Conservation (phyloP, 2,113 vertebrate genomes). For the Taurulus bubalis region DNA sequence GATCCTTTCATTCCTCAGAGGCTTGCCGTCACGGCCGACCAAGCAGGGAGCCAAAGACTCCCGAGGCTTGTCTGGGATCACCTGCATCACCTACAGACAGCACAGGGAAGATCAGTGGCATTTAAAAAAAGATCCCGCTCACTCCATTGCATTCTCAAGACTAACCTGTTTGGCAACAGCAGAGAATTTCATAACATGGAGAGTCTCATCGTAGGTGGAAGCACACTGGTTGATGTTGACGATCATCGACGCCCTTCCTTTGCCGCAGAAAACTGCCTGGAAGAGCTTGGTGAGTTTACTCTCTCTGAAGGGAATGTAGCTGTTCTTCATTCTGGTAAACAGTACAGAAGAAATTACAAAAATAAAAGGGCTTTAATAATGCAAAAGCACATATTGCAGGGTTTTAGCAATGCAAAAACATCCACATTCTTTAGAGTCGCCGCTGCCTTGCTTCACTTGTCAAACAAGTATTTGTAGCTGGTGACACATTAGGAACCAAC, state of each 20-base stretch:
- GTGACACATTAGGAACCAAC: neutral
- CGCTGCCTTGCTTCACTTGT: neutral
- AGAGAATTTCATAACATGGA: conserved; percentile 93
- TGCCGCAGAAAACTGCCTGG: conserved; percentile 89
- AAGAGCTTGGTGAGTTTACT: conserved; percentile 93
- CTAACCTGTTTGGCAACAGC: conserved; percentile 89
- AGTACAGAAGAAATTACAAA: neutral
- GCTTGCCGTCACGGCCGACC: conserved; percentile 78
- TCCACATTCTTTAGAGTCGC: neutral
- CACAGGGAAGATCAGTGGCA: neutral
- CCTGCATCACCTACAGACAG: conserved; percentile 86
- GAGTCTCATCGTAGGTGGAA: conserved; percentile 90
- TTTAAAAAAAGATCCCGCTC: too few species aligned
- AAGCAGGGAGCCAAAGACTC: conserved; percentile 79
- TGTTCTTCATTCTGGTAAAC: conserved; percentile 65
- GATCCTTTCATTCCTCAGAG: conserved; percentile 74
- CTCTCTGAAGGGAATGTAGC: conserved; percentile 90
- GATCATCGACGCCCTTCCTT: conserved; percentile 90
- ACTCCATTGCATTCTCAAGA: neutral
- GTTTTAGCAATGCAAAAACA: neutral
- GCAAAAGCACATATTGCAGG: neutral
- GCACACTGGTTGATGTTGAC: conserved; percentile 91
- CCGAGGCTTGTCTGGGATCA: conserved; percentile 81
- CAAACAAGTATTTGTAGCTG: neutral
- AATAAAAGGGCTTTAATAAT: neutral